Conservation (phyloP, 2,888 invertebrate species). For the Agrochola litura region DNA sequence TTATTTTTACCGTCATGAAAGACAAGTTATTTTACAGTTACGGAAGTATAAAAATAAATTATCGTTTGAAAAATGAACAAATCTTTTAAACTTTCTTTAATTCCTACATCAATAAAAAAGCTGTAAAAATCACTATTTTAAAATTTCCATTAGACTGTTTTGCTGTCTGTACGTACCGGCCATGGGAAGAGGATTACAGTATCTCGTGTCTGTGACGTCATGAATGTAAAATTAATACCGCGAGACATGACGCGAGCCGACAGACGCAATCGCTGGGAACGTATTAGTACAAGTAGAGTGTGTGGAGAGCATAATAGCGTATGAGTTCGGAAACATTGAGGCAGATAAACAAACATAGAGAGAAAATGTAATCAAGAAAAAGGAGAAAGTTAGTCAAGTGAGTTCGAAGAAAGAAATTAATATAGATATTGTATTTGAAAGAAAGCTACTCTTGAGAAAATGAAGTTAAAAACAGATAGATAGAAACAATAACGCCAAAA, state of each 20-base stretch:
- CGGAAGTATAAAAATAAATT: not conserved
- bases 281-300: conserved; percentile 69
- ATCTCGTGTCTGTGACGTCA: conserved; percentile 82
- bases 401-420: not conserved
- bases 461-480: not conserved
- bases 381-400: not conserved
- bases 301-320: conserved; percentile 34
- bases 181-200: conserved; percentile 85
- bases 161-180: conserved; percentile 73
- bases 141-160: conserved; percentile 49
- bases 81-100: not conserved
- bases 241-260: conserved; percentile 84
- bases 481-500: not conserved
- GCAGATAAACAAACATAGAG: not conserved
- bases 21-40: not conserved
- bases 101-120: not conserved
- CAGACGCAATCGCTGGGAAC: conserved; percentile 83
- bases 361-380: not conserved
- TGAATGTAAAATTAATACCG: conserved; percentile 89
- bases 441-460: conserved; percentile 30
- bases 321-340: not conserved
- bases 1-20: not conserved
- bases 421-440: conserved; percentile 3
- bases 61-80: not conserved
- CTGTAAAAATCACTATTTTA: not conserved